Evolutionary conservation across 2,797 vertebrate species (phyloP).

Genomic region (Spondyliosoma cantharus): DNA sequence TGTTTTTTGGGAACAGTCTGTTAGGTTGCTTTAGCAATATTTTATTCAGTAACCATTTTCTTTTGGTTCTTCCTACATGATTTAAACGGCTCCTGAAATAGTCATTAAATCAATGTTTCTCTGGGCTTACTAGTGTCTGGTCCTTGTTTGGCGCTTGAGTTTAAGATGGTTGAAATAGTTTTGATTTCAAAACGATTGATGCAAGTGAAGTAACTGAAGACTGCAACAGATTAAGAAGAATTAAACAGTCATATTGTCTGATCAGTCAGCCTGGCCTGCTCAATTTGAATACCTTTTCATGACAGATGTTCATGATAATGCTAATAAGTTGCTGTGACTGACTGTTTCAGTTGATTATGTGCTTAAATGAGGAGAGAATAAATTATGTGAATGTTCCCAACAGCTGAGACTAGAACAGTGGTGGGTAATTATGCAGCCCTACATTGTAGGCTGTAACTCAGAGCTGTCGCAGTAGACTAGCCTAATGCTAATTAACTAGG

Average conservation of each 20-base stretch:
- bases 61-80: neutral
- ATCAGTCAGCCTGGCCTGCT: neutral
- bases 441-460: constrained; percentile 25
- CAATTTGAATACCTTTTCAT: too few species aligned
- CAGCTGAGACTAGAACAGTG: constrained; percentile 5
- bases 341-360: neutral
- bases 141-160: neutral
- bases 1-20: constrained; percentile 8
- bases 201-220: neutral
- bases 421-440: constrained; percentile 57
- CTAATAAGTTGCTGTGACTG: neutral
- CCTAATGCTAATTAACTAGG: constrained; percentile 51
- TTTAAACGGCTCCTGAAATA: neutral
- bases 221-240: neutral
- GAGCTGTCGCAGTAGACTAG: constrained; percentile 31
- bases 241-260: neutral
- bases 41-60: neutral
- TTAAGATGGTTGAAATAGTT: neutral
- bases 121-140: neutral
- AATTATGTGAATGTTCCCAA: neutral
- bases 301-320: neutral
- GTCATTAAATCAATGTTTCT: neutral
- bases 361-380: neutral
- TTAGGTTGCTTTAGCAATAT: neutral
- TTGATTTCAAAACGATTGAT: neutral